These are phyloP conservation scores for Drosophila kambysellisi DNA, from an alignment of 2,888 invertebrate species.

Conservation along the genomic window DNA sequence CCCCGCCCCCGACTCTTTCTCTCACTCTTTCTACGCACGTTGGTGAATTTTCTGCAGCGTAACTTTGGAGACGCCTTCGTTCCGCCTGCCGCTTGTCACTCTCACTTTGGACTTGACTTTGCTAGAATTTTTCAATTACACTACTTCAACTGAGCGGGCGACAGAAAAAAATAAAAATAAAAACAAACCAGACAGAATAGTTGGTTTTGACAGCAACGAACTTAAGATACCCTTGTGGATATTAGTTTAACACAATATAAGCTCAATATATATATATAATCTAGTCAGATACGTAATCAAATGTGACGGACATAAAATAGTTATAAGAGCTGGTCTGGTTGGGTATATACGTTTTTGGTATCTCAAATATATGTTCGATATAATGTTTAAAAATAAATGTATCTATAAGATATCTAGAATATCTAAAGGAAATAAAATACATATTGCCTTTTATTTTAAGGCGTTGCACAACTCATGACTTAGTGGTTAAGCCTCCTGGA, in stretches of 20 bases:
- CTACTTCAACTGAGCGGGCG: conserved; percentile 64
- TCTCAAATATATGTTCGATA: not conserved
- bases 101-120: conserved; percentile 82
- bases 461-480: not conserved
- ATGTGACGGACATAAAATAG: not conserved
- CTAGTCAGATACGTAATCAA: not conserved
- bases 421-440: not conserved
- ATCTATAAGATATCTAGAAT: not conserved
- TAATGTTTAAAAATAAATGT: not conserved
- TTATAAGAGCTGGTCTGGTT: not conserved
- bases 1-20: not conserved
- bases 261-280: not conserved
- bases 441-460: not conserved
- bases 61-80: conserved; percentile 74
- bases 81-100: conserved; percentile 72
- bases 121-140: conserved; percentile 81
- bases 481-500: not conserved
- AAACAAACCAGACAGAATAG: conserved; percentile 7
- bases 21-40: conserved; percentile 45
- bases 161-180: conserved; percentile 9
- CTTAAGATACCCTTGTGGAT: conserved; percentile 10
- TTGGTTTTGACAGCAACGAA: not conserved
- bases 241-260: not conserved
- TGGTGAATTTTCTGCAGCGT: conserved; percentile 75
- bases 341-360: not conserved